Conservation (phyloP, 2,797 vertebrate genomes). For the Enteromius thamalakanensis region DNA sequence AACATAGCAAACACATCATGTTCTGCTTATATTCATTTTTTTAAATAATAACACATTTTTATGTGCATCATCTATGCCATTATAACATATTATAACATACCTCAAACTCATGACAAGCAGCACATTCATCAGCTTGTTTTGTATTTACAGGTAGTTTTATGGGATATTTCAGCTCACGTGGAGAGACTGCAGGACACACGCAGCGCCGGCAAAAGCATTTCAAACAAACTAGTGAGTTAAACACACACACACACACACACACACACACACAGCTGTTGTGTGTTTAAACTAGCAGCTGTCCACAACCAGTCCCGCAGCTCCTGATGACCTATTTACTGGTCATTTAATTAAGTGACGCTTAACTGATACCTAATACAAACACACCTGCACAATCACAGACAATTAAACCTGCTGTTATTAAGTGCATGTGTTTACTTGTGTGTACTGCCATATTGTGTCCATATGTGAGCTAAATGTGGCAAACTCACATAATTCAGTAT, state of each 20-base stretch:
- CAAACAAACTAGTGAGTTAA: constrained; percentile 69
- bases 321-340: not conserved
- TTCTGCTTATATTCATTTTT: not conserved
- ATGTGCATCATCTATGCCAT: not conserved
- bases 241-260: not conserved
- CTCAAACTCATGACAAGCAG: not conserved
- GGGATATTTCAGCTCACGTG: constrained; percentile 85
- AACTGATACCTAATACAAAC: constrained; percentile 7
- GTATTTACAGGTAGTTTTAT: constrained; percentile 83
- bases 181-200: constrained; percentile 73
- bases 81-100: not conserved
- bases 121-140: not conserved
- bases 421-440: not conserved
- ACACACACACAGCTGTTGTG: constrained; percentile 20
- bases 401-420: not conserved
- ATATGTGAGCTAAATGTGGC: not conserved
- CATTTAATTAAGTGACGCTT: not conserved
- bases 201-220: constrained; percentile 53
- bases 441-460: not conserved
- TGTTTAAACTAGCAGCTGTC: not conserved
- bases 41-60: too few relatives aligned
- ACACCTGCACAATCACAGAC: not conserved
- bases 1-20: not conserved
- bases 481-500: too few relatives aligned
- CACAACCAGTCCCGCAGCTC: not conserved